These are phyloP conservation scores for Drosophila melanica DNA, from an alignment of 1,140 invertebrate genomes.

Conservation along the genomic window DNA sequence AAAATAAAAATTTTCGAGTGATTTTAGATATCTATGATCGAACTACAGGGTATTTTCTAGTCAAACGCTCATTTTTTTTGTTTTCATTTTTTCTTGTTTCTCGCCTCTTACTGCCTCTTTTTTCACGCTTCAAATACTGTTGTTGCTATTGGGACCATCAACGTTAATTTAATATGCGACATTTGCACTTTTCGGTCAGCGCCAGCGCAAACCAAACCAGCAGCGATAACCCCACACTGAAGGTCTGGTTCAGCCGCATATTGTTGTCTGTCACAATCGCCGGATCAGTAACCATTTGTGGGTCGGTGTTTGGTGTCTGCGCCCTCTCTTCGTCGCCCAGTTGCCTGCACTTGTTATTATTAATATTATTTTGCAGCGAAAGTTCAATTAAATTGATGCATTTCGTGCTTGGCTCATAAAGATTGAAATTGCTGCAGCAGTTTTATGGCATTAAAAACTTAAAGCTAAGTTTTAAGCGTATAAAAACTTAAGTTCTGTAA, in stretches of 20 bases:
- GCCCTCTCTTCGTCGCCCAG: not conserved
- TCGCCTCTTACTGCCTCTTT: conserved; percentile 27
- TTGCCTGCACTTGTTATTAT: conserved; percentile 11
- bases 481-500: not conserved
- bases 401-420: conserved; percentile 48
- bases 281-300: conserved; percentile 26
- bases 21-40: too few species aligned
- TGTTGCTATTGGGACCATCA: conserved; percentile 34
- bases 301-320: conserved; percentile 7
- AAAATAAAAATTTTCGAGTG: too few species aligned
- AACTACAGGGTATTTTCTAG: conserved; percentile 8
- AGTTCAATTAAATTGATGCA: conserved; percentile 70
- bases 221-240: conserved; percentile 12
- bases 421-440: conserved; percentile 17
- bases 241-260: not conserved
- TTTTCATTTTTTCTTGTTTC: not conserved
- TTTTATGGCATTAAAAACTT: conserved; percentile 15
- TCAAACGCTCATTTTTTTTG: not conserved
- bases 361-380: conserved; percentile 39
- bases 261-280: conserved; percentile 14
- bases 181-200: conserved; percentile 75
- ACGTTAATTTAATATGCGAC: conserved; percentile 80
- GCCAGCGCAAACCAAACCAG: conserved; percentile 1
- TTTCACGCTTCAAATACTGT: conserved; percentile 62
- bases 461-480: not conserved